Percentiles rank a stretch among this genome's conserved stretches.
These are phyloP conservation scores for Pao palembangensis DNA, from an alignment of 2,113 vertebrate species.

Conservation along the genomic window DNA sequence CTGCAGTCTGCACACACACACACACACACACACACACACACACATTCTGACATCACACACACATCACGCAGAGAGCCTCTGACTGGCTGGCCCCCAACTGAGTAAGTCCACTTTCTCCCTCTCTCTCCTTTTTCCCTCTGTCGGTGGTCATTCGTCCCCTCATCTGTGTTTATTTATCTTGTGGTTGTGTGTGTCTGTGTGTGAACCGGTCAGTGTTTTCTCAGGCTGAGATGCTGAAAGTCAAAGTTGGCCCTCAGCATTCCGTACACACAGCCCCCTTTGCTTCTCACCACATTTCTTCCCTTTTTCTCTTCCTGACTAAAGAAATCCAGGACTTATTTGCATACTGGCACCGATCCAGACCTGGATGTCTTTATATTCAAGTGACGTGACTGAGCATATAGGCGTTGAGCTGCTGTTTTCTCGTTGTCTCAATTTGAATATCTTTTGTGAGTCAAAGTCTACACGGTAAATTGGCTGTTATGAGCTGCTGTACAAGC, in stretches of 20 bases:
- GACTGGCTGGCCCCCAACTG: constrained; percentile 39
- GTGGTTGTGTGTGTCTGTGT: constrained; percentile 28
- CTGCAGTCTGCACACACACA: constrained; percentile 17
- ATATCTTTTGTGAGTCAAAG: background rate
- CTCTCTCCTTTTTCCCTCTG: background rate
- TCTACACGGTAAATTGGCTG: background rate
- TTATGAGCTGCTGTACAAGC: background rate
- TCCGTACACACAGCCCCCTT: constrained; percentile 38
- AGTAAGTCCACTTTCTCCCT: constrained; percentile 57
- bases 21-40: constrained; percentile 26
- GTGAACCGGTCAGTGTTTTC: constrained; percentile 42
- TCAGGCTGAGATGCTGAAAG: constrained; percentile 46
- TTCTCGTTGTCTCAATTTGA: constrained; percentile 6
- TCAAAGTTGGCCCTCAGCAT: constrained; percentile 63
- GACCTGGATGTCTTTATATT: constrained; percentile 19
- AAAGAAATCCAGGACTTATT: constrained; percentile 39
- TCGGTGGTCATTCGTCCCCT: background rate
- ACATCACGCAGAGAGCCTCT: constrained; percentile 11
- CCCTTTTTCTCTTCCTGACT: background rate
- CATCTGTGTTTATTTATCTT: constrained; percentile 52
- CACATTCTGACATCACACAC: constrained; percentile 15
- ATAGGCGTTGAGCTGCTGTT: constrained; percentile 2
- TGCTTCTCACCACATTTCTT: constrained; percentile 29
- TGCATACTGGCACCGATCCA: constrained; percentile 45
- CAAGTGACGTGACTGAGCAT: constrained; percentile 5